phyloP scores from a whole-genome alignment of 2,113 vertebrate species.

The Xenus cinereus region DNA sequence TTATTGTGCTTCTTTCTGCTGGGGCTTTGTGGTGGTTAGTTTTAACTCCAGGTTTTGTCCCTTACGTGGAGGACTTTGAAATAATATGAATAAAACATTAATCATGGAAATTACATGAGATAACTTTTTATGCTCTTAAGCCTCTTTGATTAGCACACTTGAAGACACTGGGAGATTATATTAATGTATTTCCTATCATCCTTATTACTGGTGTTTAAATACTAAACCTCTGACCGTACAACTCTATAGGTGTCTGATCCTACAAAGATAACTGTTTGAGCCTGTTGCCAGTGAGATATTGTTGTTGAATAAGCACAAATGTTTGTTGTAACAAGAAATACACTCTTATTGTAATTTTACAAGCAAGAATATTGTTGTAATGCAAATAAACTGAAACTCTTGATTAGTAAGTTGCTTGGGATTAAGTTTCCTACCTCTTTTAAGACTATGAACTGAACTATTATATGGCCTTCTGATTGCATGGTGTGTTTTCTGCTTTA shows the following conservation, averaged over 20 bases:
- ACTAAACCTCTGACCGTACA: not conserved
- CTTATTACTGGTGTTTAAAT: not conserved
- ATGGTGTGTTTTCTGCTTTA: constrained; percentile 1
- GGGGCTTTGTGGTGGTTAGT: not conserved
- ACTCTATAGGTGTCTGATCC: not conserved
- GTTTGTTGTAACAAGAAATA: not conserved
- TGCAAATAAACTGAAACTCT: not conserved
- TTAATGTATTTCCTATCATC: not conserved
- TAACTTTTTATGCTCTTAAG: not conserved
- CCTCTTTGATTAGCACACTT: not conserved
- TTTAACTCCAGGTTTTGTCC: not conserved
- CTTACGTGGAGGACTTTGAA: not conserved
- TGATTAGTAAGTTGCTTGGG: not conserved
- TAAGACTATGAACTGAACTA: not conserved
- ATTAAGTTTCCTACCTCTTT: not conserved
- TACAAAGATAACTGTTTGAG: not conserved
- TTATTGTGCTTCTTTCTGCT: not conserved
- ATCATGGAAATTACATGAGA: not conserved
- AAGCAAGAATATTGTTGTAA: not conserved
- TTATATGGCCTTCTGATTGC: constrained; percentile 10
- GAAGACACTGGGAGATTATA: not conserved
- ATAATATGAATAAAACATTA: not conserved
- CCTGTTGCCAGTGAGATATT: not conserved
- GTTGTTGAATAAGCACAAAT: not conserved
- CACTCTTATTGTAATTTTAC: not conserved